A percentile compares a stretch with the other conserved stretches of the same genome.
Conservation (phyloP, 1,140 invertebrate genomes). For the Hylaeus volcanicus region DNA sequence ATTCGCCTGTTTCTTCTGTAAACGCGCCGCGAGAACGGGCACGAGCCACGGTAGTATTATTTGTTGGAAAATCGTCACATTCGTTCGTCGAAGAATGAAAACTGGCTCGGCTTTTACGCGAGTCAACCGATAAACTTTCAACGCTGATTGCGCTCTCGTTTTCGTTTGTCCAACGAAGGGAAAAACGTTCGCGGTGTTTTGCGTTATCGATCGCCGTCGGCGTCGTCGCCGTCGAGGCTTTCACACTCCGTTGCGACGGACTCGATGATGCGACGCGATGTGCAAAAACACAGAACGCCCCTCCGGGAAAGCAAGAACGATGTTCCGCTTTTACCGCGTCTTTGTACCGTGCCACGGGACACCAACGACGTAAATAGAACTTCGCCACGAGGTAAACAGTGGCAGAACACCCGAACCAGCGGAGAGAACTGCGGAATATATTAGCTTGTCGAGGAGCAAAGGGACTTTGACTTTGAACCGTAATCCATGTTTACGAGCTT, state of each 20-base stretch:
- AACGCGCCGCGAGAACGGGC: not conserved
- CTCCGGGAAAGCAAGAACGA: constrained; percentile 5
- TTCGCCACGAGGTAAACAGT: constrained; percentile 31
- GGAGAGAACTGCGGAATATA: not conserved
- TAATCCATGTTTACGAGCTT: not conserved
- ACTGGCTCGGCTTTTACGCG: not conserved
- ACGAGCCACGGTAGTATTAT: no score
- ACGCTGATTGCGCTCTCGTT: not conserved
- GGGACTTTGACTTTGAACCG: not conserved
- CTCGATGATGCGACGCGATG: not conserved
- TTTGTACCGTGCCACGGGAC: not conserved
- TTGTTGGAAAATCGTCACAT: not conserved
- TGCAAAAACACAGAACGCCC: constrained; percentile 13
- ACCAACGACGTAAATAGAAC: constrained; percentile 41
- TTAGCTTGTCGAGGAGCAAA: constrained; percentile 5
- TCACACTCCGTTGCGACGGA: constrained; percentile 1
- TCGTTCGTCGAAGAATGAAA: not conserved
- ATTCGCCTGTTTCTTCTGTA: not conserved
- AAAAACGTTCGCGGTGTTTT: constrained; percentile 1
- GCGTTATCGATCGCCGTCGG: not conserved
- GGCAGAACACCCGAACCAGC: not conserved
- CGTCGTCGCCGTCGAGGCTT: not conserved
- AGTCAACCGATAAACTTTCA: not conserved
- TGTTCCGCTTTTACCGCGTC: constrained; percentile 24
- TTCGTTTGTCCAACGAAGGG: not conserved